Evolutionary conservation across 2,888 invertebrate genomes (phyloP).

Genomic region (Odontocolon sp.): DNA sequence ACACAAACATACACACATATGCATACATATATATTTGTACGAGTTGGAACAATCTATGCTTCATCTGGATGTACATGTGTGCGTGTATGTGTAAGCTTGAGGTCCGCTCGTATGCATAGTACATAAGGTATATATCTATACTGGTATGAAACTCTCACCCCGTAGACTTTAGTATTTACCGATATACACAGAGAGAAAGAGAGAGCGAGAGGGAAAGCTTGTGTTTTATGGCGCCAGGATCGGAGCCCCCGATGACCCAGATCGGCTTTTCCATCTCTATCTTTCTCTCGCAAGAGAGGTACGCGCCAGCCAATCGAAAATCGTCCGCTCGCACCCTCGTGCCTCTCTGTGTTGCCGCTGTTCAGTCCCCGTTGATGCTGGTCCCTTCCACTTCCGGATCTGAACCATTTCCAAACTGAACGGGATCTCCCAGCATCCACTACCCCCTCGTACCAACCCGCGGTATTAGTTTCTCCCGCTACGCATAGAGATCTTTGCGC

Average conservation of each 20-base stretch:
- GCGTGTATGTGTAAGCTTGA: background rate
- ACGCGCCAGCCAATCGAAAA: slow-evolving; percentile 45
- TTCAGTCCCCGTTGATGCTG: slow-evolving; percentile 31
- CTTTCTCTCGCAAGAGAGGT: slow-evolving; percentile 12
- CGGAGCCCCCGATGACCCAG: slow-evolving; percentile 57
- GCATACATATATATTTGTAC: background rate
- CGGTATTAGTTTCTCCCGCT: slow-evolving; percentile 1
- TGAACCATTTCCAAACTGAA: slow-evolving; percentile 45
- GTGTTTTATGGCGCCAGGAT: slow-evolving; percentile 54
- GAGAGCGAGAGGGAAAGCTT: slow-evolving; percentile 36
- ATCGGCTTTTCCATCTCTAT: slow-evolving; percentile 35
- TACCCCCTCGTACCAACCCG: background rate
- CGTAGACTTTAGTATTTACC: slow-evolving; percentile 44
- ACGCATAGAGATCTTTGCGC: too few relatives aligned
- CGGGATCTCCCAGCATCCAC: background rate
- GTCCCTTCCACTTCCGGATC: slow-evolving; percentile 43
- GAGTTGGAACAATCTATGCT: slow-evolving; percentile 4
- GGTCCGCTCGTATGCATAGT: slow-evolving; percentile 6
- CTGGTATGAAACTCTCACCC: slow-evolving; percentile 24
- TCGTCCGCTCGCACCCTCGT: slow-evolving; percentile 43
- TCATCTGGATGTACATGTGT: background rate
- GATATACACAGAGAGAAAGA: slow-evolving; percentile 31
- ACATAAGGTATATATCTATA: slow-evolving; percentile 8
- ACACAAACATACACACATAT: background rate
- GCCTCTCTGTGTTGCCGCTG: background rate